Percentiles rank a stretch among this genome's conserved stretches.
phyloP scores from a whole-genome alignment of 2,797 vertebrate species.

The Amniataba percoides region DNA sequence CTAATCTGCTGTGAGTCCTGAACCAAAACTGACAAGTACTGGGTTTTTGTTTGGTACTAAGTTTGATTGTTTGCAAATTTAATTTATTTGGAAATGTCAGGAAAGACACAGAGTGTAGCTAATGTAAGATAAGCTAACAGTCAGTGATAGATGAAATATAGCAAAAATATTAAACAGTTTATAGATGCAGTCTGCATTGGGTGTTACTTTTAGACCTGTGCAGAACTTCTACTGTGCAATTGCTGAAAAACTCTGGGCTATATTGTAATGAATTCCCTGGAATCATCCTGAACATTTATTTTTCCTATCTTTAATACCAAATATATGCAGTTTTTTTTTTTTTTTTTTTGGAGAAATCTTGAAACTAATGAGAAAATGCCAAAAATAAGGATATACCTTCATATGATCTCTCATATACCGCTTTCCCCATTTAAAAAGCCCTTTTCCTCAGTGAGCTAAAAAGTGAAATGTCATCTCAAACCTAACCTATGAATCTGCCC shows the following conservation, averaged over 20 bases:
- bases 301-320: background rate
- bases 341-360: no score
- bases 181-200: background rate
- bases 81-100: background rate
- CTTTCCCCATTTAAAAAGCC: background rate
- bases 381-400: background rate
- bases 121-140: background rate
- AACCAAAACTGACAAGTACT: background rate
- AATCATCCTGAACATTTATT: background rate
- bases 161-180: background rate
- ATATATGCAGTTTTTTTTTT: background rate
- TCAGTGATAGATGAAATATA: background rate
- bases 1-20: background rate
- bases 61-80: background rate
- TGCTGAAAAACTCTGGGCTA: background rate
- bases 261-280: no score
- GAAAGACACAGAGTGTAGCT: background rate
- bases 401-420: background rate
- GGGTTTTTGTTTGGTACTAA: no score
- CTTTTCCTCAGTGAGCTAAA: slow-evolving; percentile 5
- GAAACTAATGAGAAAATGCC: no score
- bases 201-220: background rate
- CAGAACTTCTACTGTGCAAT: background rate
- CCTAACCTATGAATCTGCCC: background rate
- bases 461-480: slow-evolving; percentile 41